Conservation (phyloP, 2,113 vertebrate species). For the Acinonyx jubatus region DNA sequence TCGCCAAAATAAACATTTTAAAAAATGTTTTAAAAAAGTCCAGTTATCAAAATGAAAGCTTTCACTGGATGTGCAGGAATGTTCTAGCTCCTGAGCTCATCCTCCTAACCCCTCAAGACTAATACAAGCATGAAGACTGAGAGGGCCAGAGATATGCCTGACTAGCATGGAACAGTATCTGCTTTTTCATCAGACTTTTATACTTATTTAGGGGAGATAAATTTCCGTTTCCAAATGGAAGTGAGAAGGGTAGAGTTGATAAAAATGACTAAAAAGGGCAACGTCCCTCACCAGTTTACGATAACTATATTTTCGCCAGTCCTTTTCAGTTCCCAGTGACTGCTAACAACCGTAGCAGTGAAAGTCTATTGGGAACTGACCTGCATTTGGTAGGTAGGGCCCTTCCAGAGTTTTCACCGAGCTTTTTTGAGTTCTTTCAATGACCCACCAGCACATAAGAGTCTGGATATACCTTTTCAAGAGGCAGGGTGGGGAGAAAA, state of each 20-base stretch:
- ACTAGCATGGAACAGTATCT: neutral
- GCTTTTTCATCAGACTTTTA: neutral
- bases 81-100: neutral
- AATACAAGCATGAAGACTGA: neutral
- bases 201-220: neutral
- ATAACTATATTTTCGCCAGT: neutral
- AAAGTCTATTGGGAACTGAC: neutral
- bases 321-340: neutral
- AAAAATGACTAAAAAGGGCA: neutral
- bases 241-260: neutral
- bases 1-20: no score
- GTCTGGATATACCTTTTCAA: neutral
- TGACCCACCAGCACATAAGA: neutral
- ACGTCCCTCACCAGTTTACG: neutral
- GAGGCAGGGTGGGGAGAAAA: neutral
- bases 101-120: neutral
- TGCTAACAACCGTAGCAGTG: neutral
- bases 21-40: neutral
- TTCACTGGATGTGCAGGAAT: neutral
- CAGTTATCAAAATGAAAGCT: neutral
- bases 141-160: neutral
- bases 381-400: neutral
- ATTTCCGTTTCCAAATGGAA: neutral
- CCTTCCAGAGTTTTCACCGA: neutral
- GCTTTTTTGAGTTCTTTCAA: neutral